phyloP scores from a whole-genome alignment of 2,113 vertebrate genomes.

The Cryptomyrus ogoouensis region DNA sequence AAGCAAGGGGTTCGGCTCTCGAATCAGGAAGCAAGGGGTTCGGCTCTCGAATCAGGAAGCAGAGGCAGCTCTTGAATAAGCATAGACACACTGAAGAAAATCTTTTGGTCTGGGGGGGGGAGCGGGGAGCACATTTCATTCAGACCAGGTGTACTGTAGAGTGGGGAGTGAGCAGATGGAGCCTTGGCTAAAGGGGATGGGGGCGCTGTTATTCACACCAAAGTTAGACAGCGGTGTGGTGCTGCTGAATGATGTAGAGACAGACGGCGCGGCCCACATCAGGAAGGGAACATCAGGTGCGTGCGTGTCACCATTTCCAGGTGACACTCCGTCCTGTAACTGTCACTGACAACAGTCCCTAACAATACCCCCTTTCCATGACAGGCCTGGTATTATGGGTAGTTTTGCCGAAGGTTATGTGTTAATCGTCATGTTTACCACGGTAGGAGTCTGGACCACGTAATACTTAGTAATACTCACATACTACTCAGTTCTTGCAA shows the following conservation, averaged over 20 bases:
- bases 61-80: neutral
- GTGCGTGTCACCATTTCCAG: neutral
- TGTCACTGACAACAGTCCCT: neutral
- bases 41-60: neutral
- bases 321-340: neutral
- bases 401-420: neutral
- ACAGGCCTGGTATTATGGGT: neutral
- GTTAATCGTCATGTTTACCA: neutral
- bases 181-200: neutral
- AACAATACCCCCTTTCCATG: neutral
- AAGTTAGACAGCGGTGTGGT: neutral
- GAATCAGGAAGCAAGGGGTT: conserved; percentile 25
- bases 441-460: neutral
- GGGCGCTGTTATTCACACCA: no score
- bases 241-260: neutral
- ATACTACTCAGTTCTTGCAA: neutral
- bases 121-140: neutral
- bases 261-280: neutral
- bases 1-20: neutral
- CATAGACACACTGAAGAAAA: neutral
- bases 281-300: neutral
- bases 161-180: neutral
- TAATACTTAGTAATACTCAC: neutral
- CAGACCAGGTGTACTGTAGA: neutral
- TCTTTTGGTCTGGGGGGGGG: no score